These are phyloP conservation scores for Cephalopholis sonnerati DNA, from an alignment of 2,113 vertebrate species.

Conservation along the genomic window DNA sequence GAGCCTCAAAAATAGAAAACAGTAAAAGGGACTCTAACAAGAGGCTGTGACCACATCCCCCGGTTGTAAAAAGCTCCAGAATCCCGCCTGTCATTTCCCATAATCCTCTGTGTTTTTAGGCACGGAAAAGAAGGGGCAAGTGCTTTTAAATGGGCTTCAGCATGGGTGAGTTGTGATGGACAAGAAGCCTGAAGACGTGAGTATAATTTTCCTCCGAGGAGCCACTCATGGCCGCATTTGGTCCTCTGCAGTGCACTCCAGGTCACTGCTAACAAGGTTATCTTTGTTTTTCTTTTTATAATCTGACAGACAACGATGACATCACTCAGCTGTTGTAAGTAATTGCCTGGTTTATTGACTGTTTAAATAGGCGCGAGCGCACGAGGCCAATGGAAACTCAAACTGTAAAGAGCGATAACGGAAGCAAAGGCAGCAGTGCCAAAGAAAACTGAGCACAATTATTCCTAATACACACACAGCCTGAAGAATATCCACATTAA, in stretches of 20 bases:
- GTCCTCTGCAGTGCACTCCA: constrained; percentile 2
- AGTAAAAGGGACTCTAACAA: constrained; percentile 55
- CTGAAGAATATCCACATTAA: constrained; percentile 36
- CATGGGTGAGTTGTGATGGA: constrained; percentile 60
- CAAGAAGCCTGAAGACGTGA: constrained; percentile 59
- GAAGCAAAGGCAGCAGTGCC: constrained; percentile 49
- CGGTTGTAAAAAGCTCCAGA: constrained; percentile 52
- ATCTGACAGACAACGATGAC: constrained; percentile 49
- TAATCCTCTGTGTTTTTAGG: constrained; percentile 58
- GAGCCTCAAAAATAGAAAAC: constrained; percentile 53
- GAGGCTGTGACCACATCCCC: constrained; percentile 52
- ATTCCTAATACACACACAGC: constrained; percentile 28
- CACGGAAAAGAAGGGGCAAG: constrained; percentile 31
- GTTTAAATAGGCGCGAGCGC: constrained; percentile 59
- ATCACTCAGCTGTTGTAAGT: constrained; percentile 57
- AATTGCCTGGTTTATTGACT: constrained; percentile 63
- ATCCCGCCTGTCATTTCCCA: constrained; percentile 41
- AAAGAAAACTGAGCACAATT: constrained; percentile 68
- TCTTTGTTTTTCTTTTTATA: constrained; percentile 21
- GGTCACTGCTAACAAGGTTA: constrained; percentile 41
- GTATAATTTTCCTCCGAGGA: constrained; percentile 47
- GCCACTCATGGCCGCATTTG: constrained; percentile 48
- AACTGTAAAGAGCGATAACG: constrained; percentile 43
- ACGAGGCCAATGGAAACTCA: constrained; percentile 62
- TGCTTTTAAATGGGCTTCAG: constrained; percentile 39